Evolutionary conservation across 1,140 invertebrate genomes (phyloP).

Genomic region (Drosophila mojavensis): DNA sequence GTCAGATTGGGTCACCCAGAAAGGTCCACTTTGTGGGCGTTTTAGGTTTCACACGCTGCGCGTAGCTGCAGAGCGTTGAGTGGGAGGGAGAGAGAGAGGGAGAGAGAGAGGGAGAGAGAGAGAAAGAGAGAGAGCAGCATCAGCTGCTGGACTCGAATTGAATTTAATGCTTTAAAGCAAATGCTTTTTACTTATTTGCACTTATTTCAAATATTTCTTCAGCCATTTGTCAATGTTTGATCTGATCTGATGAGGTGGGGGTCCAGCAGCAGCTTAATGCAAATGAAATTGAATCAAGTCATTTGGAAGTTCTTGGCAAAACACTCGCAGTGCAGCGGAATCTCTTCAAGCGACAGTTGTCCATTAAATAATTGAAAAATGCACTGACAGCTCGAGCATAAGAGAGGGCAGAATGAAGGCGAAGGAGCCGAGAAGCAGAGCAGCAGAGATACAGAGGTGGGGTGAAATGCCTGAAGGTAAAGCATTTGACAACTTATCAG

Average conservation of each 20-base stretch:
- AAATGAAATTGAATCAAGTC: constrained; percentile 57
- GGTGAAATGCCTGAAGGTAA: constrained; percentile 41
- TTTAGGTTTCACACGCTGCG: constrained; percentile 32
- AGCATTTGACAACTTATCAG: constrained; percentile 32
- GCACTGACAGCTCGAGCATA: constrained; percentile 24
- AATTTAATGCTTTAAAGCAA: constrained; percentile 23
- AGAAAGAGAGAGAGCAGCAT: background rate
- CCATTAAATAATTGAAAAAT: constrained; percentile 73
- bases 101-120: too few species aligned
- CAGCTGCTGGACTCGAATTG: constrained; percentile 3
- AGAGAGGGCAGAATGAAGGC: background rate
- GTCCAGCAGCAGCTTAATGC: constrained; percentile 28
- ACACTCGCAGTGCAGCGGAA: constrained; percentile 38
- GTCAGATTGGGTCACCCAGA: constrained; percentile 43
- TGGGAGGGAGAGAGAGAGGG: too few species aligned
- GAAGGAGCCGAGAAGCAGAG: background rate
- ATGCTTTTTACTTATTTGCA: constrained; percentile 38
- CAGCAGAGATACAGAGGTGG: background rate
- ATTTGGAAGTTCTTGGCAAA: constrained; percentile 51
- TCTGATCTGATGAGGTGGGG: constrained; percentile 36
- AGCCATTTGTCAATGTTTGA: constrained; percentile 50
- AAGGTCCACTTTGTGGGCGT: constrained; percentile 32
- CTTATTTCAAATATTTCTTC: constrained; percentile 20
- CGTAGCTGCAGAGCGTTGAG: constrained; percentile 42
- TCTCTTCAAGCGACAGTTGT: constrained; percentile 15